phyloP scores from a whole-genome alignment of 2,113 vertebrate species.

The Atrichornis clamosus region DNA sequence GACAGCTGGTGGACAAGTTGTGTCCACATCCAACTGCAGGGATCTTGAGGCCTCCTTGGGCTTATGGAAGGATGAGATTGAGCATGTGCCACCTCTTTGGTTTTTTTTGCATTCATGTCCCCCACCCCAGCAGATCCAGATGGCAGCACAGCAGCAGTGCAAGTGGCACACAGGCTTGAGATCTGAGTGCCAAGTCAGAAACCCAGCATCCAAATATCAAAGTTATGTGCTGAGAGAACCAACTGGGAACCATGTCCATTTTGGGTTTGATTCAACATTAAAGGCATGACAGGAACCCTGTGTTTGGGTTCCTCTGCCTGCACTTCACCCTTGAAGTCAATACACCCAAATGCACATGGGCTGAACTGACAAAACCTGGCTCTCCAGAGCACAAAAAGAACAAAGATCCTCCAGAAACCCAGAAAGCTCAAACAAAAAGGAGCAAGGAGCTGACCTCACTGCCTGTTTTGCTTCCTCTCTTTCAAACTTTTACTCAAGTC shows the following conservation, averaged over 20 bases:
- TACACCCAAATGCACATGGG: not conserved
- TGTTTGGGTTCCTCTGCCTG: not conserved
- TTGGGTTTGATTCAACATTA: not conserved
- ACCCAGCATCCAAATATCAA: not conserved
- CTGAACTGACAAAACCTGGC: not conserved
- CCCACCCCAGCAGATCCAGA: not conserved
- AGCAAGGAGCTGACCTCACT: not conserved
- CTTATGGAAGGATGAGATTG: not conserved
- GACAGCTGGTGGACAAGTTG: not conserved
- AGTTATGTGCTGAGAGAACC: rapidly evolving
- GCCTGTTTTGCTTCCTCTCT: not conserved
- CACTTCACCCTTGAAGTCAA: not conserved
- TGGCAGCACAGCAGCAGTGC: not conserved
- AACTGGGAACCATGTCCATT: rapidly evolving
- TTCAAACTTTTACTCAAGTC: not conserved
- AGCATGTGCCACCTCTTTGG: not conserved
- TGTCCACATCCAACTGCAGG: not conserved
- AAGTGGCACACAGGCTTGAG: not conserved
- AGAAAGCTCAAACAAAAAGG: not conserved
- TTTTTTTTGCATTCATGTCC: not conserved
- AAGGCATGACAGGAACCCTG: not conserved
- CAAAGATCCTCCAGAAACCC: not conserved
- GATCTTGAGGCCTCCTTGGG: not conserved
- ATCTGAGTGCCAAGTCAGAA: not conserved
- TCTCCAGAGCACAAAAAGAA: not conserved